Evolutionary conservation across 92 coral and sea anemone genomes (phyloP).

Genomic region (Parazoanthus atlanticus): DNA sequence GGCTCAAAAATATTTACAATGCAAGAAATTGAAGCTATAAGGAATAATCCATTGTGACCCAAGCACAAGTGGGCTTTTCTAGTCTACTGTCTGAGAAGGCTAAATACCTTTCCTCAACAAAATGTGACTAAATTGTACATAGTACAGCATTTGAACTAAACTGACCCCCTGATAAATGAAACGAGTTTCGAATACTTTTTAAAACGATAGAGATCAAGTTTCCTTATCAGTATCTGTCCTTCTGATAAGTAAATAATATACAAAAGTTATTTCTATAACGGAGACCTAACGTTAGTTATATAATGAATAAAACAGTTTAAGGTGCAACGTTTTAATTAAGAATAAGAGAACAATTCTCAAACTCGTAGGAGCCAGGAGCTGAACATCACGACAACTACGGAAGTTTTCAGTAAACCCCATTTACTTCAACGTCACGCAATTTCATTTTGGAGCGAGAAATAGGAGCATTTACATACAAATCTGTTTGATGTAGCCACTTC

Average conservation of each 20-base stretch:
- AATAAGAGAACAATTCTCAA: too few relatives aligned
- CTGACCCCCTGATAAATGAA: not conserved
- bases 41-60: not conserved
- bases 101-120: not conserved
- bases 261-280: not conserved
- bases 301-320: too few relatives aligned
- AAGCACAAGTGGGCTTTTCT: not conserved
- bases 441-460: not conserved
- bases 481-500: not conserved
- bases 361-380: too few relatives aligned
- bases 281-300: not conserved
- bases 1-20: slow-evolving; percentile 23
- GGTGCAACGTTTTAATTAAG: too few relatives aligned
- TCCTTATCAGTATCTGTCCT: not conserved
- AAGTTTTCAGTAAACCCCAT: not conserved
- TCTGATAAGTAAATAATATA: not conserved
- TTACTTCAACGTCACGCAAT: not conserved
- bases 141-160: slow-evolving; percentile 1
- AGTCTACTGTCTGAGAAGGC: not conserved
- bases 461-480: not conserved
- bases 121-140: not conserved
- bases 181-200: not conserved
- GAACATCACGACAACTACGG: not conserved
- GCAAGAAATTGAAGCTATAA: slow-evolving; percentile 19
- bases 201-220: not conserved